Evolutionary conservation across 2,888 invertebrate genomes (phyloP).

Genomic region (Mimas tiliae): DNA sequence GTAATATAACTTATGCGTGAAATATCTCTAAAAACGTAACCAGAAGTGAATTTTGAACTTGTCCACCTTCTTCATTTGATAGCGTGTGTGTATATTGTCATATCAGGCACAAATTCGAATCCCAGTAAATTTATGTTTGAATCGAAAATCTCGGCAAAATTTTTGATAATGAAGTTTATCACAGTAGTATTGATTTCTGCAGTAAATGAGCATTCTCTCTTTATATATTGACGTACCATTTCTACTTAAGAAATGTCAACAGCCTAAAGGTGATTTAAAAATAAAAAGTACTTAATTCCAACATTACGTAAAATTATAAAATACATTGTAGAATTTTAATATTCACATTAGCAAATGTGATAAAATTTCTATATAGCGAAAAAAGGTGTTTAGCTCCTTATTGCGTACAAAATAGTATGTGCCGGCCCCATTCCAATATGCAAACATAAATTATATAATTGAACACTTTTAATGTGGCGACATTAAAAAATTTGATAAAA

Average conservation of each 20-base stretch:
- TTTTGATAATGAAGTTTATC: too few relatives aligned
- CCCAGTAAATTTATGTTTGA: too few relatives aligned
- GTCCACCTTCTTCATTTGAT: too few relatives aligned
- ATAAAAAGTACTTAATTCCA: not conserved
- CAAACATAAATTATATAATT: constrained; percentile 7
- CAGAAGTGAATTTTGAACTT: too few relatives aligned
- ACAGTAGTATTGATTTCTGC: not conserved
- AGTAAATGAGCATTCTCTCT: not conserved
- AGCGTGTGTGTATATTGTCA: too few relatives aligned
- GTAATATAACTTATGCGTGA: too few relatives aligned
- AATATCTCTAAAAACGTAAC: too few relatives aligned
- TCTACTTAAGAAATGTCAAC: not conserved
- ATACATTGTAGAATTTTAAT: constrained; percentile 9
- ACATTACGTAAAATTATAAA: not conserved
- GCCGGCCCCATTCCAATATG: not conserved
- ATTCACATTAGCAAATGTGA: constrained; percentile 6
- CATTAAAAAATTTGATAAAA: not conserved
- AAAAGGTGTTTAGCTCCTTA: not conserved
- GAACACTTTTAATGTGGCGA: not conserved
- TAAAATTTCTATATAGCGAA: constrained; percentile 9
- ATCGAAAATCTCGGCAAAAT: too few relatives aligned
- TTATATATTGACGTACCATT: not conserved
- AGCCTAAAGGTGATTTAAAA: not conserved
- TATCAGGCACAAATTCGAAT: too few relatives aligned
- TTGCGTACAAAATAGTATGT: not conserved